Evolutionary conservation across 2,888 invertebrate genomes (phyloP), one percentile per base, ranked within the genome.

Genomic region (Pandemis cinnamomeana): DNA sequence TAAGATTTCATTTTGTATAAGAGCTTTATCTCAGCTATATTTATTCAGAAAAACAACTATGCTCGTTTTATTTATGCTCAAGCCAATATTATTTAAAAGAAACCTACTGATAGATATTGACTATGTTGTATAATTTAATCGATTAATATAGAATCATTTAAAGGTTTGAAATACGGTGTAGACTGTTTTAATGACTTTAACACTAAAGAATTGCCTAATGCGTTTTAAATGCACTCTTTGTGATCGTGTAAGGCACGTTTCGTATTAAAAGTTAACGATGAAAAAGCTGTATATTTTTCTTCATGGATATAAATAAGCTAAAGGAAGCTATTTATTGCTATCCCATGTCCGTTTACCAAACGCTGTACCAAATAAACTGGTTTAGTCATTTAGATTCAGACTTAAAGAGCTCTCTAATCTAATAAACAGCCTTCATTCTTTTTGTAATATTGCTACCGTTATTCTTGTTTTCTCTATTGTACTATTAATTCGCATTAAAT

Each of bases 401-500:
- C n/a, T n/a, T n/a, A 6, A n/a, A 51, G 13, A 51, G 5, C 13
- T 46, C 46, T 11, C 11, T 46, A 46, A 46, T 44, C 44, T 44
- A 44, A 44, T 44, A 44, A 44, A 44, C 6, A 44, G 3, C 10
- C 46, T 46, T 36, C 1, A 1, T 51, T n/a, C 4, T n/a, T 51
- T n/a, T 51, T n/a, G n/a, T 51, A 51, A 55, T 53, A 53, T 53
- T 36, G 27, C 27, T 36, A 36, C 27, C 27, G 27, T 36, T 53
- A 53, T 53, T 13, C 2, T 42, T 53, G 53, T 64, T 58, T 67
- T 72, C 46, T 73, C 71, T 51, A 67, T 75, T 76, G 67, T 76
- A 51, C 53, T 76, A 51, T 66, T 71, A 76, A 77, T 75, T 75
- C 75, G 77, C 76, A 81, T 81, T 85, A 81, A 81, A 46, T 48